Base-by-base conservation (phyloP, 1,140 invertebrate species). In the Achroia grisella region DNA sequence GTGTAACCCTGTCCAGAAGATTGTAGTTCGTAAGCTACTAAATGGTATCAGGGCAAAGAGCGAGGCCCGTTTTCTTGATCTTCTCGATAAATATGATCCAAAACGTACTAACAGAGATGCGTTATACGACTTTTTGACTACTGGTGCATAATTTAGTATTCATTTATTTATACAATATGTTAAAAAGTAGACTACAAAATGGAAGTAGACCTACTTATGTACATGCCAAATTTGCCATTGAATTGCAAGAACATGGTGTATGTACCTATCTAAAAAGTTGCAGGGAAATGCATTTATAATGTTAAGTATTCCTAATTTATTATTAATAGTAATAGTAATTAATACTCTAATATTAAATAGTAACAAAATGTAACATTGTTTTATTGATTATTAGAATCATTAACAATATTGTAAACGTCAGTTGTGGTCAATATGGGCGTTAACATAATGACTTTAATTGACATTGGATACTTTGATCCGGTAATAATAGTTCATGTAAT, bases 1-100 rank as follows among this genome's bases (percentile, higher is more conserved):
- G 17, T 91, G 90, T 57, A 87, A 86, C 0, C 72, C 87, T n/a
- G 88, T 87, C 51, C 89, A 91, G 57, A 88, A 86, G 42, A 74
- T 72, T 2, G 88, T 90, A 1, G 90, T 92, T 0, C 87, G 91
- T 30, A 90, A 89, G 59, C 71, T 85, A 12, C 65, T 85, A 3
- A 63, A 82, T 0, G 80, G 78, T n/a, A 85, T 85, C 27, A 61
- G 68, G 34, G 63, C 67, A 0, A 85, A 80, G 52, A 85, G 80
- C 31, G 80, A 85, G 46, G 50, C 64, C 0, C 54, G 75, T 1
- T 85, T 85, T 48, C 17, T 65, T 0, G 80, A 85, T 11, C 62
- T 85, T 1, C 58, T 85, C 1, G 76, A 85, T 14, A 85, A 85
- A 52, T 85, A 85, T 33, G 71, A 85, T 43, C 80, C 76, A 0